These are phyloP conservation scores for Addax nasomaculatus DNA, from an alignment of 2,113 vertebrate genomes.

Conservation along the genomic window DNA sequence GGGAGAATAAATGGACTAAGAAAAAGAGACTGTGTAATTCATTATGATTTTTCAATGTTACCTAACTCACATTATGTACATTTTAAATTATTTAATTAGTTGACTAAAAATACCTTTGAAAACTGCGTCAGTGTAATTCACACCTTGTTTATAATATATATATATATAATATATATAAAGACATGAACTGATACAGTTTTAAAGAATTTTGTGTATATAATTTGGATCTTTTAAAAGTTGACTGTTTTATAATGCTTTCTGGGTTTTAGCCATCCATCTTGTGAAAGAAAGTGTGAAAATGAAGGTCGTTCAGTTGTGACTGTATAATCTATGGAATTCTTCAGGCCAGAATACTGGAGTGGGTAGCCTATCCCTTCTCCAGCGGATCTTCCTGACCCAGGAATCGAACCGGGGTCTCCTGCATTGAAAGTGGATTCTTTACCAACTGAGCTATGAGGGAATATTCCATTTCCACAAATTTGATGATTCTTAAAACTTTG, in stretches of 20 bases:
- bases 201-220: neutral
- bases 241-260: neutral
- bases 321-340: neutral
- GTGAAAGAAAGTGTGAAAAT: neutral
- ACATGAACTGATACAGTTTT: neutral
- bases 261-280: neutral
- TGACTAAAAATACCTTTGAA: neutral
- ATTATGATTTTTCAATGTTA: neutral
- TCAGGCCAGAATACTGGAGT: neutral
- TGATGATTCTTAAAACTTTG: conserved; percentile 9
- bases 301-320: neutral
- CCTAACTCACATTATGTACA: neutral
- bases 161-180: neutral
- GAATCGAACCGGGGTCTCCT: neutral
- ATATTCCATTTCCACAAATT: neutral
- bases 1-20: neutral
- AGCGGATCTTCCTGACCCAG: neutral
- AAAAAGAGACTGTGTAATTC: neutral
- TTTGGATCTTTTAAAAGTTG: conserved; percentile 3
- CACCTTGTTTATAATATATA: neutral
- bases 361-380: neutral
- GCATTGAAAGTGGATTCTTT: neutral
- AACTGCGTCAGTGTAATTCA: neutral
- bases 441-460: neutral
- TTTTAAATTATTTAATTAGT: neutral